Percentiles rank a stretch among this genome's conserved stretches.
These are phyloP conservation scores for Platycercus adscitus DNA, from an alignment of 2,113 vertebrate genomes.

Conservation along the genomic window DNA sequence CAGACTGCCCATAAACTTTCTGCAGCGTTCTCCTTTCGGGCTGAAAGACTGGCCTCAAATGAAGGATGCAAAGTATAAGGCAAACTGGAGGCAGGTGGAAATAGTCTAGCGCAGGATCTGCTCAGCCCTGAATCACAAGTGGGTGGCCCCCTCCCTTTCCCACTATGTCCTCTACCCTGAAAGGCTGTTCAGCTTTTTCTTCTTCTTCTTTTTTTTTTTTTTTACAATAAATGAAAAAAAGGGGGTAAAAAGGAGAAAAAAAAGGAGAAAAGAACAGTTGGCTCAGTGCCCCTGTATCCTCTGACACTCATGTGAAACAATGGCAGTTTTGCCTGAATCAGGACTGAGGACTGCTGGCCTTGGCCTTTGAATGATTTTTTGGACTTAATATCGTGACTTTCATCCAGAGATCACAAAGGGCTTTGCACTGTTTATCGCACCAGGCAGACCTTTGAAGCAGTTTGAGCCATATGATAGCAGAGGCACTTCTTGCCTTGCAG, in stretches of 20 bases:
- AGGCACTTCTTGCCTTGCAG: neutral
- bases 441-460: neutral
- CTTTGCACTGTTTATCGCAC: constrained; percentile 24
- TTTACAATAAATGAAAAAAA: neutral
- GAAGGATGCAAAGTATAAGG: neutral
- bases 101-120: neutral
- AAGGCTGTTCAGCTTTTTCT: neutral
- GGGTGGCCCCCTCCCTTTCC: neutral
- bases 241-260: accelerated
- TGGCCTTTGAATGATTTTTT: constrained; percentile 1
- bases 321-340: constrained; percentile 10
- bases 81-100: neutral
- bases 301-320: constrained; percentile 35
- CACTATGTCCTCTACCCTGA: neutral
- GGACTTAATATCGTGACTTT: constrained; percentile 14
- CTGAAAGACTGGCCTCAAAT: neutral
- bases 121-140: neutral
- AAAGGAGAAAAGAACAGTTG: neutral
- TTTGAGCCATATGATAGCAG: neutral
- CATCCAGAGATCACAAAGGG: constrained; percentile 23
- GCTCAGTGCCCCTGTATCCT: neutral
- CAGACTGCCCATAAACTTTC: neutral
- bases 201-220: neutral
- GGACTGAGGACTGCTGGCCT: neutral
- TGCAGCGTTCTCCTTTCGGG: neutral